phyloP scores from a whole-genome alignment of 2,113 vertebrate genomes.

The Indri indri region DNA sequence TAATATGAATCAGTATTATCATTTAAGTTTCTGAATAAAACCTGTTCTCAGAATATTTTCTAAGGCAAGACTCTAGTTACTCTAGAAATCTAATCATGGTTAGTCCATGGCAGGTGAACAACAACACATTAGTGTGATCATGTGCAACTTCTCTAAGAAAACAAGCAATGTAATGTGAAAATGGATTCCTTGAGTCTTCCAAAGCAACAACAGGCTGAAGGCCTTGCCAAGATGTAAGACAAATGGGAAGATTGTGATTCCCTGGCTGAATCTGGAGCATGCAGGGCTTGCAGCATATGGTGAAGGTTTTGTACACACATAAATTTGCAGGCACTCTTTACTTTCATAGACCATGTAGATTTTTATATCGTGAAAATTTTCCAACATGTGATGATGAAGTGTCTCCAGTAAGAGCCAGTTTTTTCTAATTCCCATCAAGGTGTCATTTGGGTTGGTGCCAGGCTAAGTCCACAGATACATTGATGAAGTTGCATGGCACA shows the following conservation, averaged over 20 bases:
- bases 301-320: neutral
- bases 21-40: conserved; percentile 26
- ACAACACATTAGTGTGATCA: neutral
- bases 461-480: neutral
- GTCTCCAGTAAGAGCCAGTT: neutral
- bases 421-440: neutral
- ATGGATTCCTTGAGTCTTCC: neutral
- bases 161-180: neutral
- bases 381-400: neutral
- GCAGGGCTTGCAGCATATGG: neutral
- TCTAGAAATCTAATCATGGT: neutral
- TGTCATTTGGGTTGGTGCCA: neutral
- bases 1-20: neutral
- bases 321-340: neutral
- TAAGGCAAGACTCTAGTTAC: neutral
- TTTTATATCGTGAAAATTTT: neutral
- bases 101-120: neutral
- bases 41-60: neutral
- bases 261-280: neutral
- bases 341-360: neutral
- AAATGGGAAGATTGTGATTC: neutral
- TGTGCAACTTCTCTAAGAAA: neutral
- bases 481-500: neutral
- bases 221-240: neutral
- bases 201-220: neutral